phyloP scores from a whole-genome alignment of 1,140 invertebrate species.

The Cephus cinctus region DNA sequence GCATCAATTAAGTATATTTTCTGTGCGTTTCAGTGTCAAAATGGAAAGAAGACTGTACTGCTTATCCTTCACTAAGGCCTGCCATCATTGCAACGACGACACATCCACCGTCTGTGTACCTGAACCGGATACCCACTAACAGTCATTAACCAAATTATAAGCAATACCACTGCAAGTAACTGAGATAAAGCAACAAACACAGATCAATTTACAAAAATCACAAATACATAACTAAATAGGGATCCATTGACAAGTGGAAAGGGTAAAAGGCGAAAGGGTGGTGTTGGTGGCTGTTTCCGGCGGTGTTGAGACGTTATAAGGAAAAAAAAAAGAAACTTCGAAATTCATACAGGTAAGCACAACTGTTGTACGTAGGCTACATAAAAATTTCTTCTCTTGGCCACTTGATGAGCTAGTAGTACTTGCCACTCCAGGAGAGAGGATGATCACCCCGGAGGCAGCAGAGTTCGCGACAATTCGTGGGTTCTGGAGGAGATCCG shows the following conservation, averaged over 20 bases:
- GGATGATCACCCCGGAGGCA: slow-evolving; percentile 52
- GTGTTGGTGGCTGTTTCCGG: too few relatives aligned
- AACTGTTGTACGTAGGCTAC: too few relatives aligned
- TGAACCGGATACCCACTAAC: slow-evolving; percentile 31
- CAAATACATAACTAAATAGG: too few relatives aligned
- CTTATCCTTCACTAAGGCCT: slow-evolving; percentile 53
- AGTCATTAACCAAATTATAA: slow-evolving; percentile 13
- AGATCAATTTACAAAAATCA: background rate
- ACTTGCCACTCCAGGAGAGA: slow-evolving; percentile 45
- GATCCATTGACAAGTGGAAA: too few relatives aligned
- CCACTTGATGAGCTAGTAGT: too few relatives aligned
- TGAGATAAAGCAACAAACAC: slow-evolving; percentile 9
- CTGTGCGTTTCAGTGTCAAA: slow-evolving; percentile 48
- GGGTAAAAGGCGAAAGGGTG: too few relatives aligned
- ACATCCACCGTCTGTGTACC: slow-evolving; percentile 39
- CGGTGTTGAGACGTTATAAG: too few relatives aligned
- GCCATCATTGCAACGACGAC: slow-evolving; percentile 50
- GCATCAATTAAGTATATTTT: too few relatives aligned
- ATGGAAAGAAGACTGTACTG: slow-evolving; percentile 55
- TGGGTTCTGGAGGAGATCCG: slow-evolving; percentile 41
- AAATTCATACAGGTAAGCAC: too few relatives aligned
- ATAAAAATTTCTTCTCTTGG: too few relatives aligned
- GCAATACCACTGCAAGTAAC: slow-evolving; percentile 17
- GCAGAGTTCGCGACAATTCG: slow-evolving; percentile 41
- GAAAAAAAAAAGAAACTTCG: background rate